Percentiles rank a stretch among this genome's conserved stretches.
Evolutionary conservation across 2,888 invertebrate genomes (phyloP).

Genomic region (Rhingia campestris): DNA sequence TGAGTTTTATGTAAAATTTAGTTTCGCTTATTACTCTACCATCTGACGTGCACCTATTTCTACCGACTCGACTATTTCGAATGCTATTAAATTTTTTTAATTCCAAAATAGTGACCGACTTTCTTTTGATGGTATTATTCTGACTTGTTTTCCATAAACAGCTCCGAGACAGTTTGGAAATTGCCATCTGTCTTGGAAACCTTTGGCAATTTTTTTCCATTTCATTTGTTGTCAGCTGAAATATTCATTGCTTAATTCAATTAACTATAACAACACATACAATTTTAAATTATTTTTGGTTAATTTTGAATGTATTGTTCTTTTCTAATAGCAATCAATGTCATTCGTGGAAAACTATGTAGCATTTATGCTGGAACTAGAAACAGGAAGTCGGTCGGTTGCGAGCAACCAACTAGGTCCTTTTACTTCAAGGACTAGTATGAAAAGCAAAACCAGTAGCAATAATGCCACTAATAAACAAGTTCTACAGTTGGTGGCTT

Average conservation of each 20-base stretch:
- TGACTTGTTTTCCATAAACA: slow-evolving; percentile 23
- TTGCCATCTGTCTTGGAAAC: slow-evolving; percentile 1
- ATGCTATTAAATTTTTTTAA: slow-evolving; percentile 11
- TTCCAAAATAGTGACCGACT: slow-evolving; percentile 25
- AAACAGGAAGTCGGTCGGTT: slow-evolving; percentile 6
- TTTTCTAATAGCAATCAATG: slow-evolving; percentile 4
- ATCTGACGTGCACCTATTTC: slow-evolving; percentile 27
- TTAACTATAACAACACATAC: neutral
- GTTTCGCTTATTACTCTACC: slow-evolving; percentile 24
- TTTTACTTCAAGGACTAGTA: slow-evolving; percentile 18
- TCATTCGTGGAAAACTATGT: slow-evolving; percentile 8
- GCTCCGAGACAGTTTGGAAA: slow-evolving; percentile 7
- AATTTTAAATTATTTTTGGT: neutral
- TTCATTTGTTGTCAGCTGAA: slow-evolving; percentile 11
- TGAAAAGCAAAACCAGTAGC: slow-evolving; percentile 12
- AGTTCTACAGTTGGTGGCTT: neutral
- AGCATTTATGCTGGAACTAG: neutral
- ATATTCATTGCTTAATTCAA: neutral
- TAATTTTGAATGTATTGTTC: slow-evolving; percentile 2
- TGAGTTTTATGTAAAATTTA: slow-evolving; percentile 21
- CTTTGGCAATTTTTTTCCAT: slow-evolving; percentile 16
- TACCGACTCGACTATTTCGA: too few species aligned
- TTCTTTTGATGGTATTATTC: slow-evolving; percentile 20
- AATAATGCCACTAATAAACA: slow-evolving; percentile 24
- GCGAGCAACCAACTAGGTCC: slow-evolving; percentile 11